Conservation (phyloP, 1,140 invertebrate genomes). For the Halotydeus destructor region DNA sequence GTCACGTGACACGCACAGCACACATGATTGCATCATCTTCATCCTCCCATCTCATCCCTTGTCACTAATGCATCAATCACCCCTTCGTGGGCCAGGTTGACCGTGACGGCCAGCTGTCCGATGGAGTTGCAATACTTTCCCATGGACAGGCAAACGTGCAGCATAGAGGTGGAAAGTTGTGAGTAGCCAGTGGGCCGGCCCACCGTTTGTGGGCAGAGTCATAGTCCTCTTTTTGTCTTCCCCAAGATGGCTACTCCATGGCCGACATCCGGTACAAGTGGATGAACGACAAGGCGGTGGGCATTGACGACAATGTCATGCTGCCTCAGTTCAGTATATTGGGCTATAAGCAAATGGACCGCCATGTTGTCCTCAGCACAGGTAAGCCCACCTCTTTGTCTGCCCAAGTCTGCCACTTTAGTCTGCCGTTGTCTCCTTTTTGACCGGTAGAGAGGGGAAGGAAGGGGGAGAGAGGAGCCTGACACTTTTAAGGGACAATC, state of each 20-base stretch:
- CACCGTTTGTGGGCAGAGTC: too few species aligned
- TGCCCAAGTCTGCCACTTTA: too few species aligned
- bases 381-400: too few species aligned
- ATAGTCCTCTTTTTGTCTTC: conserved; percentile 11
- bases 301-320: conserved; percentile 73
- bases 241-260: conserved; percentile 82
- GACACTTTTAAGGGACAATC: too few species aligned
- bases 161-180: conserved; percentile 96
- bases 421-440: too few species aligned
- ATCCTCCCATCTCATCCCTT: too few species aligned
- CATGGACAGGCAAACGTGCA: conserved; percentile 87
- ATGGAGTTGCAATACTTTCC: conserved; percentile 95
- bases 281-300: conserved; percentile 59
- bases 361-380: conserved; percentile 15
- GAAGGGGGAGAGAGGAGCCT: too few species aligned
- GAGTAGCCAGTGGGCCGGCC: too few species aligned
- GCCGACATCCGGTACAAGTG: conserved; percentile 44
- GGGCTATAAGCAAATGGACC: conserved; percentile 31
- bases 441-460: too few species aligned
- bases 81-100: conserved; percentile 46
- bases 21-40: neutral
- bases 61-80: too few species aligned
- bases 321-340: conserved; percentile 69
- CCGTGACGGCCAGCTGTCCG: conserved; percentile 87
- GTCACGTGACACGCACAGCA: conserved; percentile 2